phyloP scores from a whole-genome alignment of 2,797 vertebrate species.

The Lepus townsendii region DNA sequence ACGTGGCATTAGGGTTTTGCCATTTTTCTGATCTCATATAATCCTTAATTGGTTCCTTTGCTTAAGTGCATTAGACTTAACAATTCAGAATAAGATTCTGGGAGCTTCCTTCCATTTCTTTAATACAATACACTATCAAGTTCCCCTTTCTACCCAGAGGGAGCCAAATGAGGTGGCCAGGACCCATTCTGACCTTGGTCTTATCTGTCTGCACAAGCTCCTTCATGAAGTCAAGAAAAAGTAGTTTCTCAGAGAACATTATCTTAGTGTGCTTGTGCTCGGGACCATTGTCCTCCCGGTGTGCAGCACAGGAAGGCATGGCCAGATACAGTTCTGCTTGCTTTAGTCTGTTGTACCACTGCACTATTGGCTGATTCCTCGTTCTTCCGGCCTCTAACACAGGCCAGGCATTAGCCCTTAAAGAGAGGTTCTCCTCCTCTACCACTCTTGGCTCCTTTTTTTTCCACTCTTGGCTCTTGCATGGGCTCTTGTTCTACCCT shows the following conservation, averaged over 20 bases:
- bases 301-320: constrained; percentile 42
- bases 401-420: not conserved
- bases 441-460: not conserved
- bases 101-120: constrained; percentile 22
- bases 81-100: constrained; percentile 27
- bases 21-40: constrained; percentile 24
- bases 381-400: not conserved
- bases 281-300: not conserved
- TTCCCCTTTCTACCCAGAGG: constrained; percentile 9
- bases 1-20: not conserved
- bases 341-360: not conserved
- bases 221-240: constrained; percentile 27
- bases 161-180: not conserved
- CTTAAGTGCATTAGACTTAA: not conserved
- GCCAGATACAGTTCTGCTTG: constrained; percentile 47
- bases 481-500: not conserved
- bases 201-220: not conserved
- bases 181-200: not conserved
- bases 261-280: not conserved
- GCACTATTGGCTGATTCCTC: too few species aligned
- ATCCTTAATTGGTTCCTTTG: not conserved
- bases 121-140: not conserved
- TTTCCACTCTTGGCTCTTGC: not conserved
- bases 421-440: not conserved
- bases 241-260: constrained; percentile 26